phyloP scores from a whole-genome alignment of 2,888 invertebrate genomes.

The Macrosoma leucophasiata region DNA sequence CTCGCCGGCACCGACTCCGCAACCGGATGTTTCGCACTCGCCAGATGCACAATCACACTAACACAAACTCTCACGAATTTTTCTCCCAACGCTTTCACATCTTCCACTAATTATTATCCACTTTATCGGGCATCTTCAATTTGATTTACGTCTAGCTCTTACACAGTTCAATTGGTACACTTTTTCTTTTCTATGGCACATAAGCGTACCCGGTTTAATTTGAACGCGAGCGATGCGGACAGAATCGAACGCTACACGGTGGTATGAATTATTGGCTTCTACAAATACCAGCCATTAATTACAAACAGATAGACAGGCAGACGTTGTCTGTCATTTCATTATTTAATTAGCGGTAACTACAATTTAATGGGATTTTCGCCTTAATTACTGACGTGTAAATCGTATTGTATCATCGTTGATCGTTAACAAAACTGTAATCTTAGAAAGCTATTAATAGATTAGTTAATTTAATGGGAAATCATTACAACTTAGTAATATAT shows the following conservation, averaged over 20 bases:
- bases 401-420: slow-evolving; percentile 26
- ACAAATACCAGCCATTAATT: slow-evolving; percentile 30
- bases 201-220: slow-evolving; percentile 48
- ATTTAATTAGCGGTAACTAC: slow-evolving; percentile 39
- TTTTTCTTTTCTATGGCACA: slow-evolving; percentile 69
- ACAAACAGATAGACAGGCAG: slow-evolving; percentile 27
- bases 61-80: slow-evolving; percentile 73
- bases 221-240: slow-evolving; percentile 32
- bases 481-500: slow-evolving; percentile 30
- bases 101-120: slow-evolving; percentile 75
- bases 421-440: slow-evolving; percentile 32
- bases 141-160: slow-evolving; percentile 72
- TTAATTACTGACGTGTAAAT: slow-evolving; percentile 33
- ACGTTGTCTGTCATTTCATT: slow-evolving; percentile 31
- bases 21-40: slow-evolving; percentile 66
- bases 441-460: slow-evolving; percentile 36
- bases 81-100: slow-evolving; percentile 74
- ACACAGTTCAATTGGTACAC: slow-evolving; percentile 69
- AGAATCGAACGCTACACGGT: slow-evolving; percentile 37
- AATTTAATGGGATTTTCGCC: slow-evolving; percentile 34
- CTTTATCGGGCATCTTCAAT: slow-evolving; percentile 76
- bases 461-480: slow-evolving; percentile 30
- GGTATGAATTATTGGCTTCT: slow-evolving; percentile 25
- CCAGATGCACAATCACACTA: slow-evolving; percentile 72
- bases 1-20: slow-evolving; percentile 28